These are phyloP conservation scores for Nomada flava DNA, from an alignment of 2,888 invertebrate genomes.

Conservation along the genomic window DNA sequence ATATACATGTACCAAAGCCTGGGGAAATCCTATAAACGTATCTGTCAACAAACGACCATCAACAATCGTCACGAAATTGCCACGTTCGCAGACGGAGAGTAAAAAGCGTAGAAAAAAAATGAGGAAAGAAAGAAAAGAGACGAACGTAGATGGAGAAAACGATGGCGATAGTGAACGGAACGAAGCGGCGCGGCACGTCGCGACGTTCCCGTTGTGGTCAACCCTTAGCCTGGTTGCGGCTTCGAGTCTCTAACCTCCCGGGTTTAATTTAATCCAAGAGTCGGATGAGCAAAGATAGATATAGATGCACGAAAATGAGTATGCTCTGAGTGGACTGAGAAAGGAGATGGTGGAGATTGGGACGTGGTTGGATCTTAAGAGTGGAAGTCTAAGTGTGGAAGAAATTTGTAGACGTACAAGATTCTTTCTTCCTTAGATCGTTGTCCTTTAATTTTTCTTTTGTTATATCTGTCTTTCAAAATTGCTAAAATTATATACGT, in stretches of 20 bases:
- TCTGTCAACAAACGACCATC: not conserved
- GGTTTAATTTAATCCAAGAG: conserved; percentile 77
- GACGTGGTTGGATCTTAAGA: conserved; percentile 5
- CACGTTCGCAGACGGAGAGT: not conserved
- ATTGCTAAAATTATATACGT: too few relatives aligned
- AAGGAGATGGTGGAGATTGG: conserved; percentile 26
- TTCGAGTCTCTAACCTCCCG: conserved; percentile 64
- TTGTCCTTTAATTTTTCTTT: too few relatives aligned
- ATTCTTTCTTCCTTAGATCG: not conserved
- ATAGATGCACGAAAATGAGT: conserved; percentile 60
- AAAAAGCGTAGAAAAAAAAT: not conserved
- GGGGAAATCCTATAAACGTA: too few relatives aligned
- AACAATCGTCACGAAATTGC: conserved; percentile 26
- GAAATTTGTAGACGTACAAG: conserved; percentile 3
- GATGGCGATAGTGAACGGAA: conserved; percentile 13
- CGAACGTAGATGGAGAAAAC: not conserved
- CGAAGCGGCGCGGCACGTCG: conserved; percentile 29
- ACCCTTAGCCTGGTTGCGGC: conserved; percentile 32
- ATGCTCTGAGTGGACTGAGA: conserved; percentile 33
- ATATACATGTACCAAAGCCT: too few relatives aligned
- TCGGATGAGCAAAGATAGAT: conserved; percentile 71
- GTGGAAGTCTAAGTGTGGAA: not conserved
- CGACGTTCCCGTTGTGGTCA: conserved; percentile 33
- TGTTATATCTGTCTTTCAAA: too few relatives aligned
- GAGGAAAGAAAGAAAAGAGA: not conserved